These are phyloP conservation scores for Larimichthys polyactis DNA, from an alignment of 2,113 vertebrate genomes.

Conservation along the genomic window DNA sequence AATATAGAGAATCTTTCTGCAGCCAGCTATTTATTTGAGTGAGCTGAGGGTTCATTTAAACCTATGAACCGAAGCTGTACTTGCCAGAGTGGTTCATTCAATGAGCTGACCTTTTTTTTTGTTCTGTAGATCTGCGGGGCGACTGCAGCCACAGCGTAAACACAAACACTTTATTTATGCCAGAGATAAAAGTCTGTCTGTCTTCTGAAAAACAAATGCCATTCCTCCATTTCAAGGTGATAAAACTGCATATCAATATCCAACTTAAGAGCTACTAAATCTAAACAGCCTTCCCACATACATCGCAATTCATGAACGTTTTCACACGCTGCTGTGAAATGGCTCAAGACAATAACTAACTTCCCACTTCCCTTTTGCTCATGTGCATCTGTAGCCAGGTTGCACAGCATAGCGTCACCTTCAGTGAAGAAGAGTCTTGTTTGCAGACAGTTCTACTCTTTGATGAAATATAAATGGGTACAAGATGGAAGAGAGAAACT, in stretches of 20 bases:
- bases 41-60: background rate
- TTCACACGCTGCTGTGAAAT: too few species aligned
- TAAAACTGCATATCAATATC: background rate
- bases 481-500: too few species aligned
- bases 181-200: slow-evolving; percentile 5
- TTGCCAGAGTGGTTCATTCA: background rate
- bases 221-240: background rate
- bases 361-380: too few species aligned
- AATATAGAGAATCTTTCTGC: background rate
- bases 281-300: too few species aligned
- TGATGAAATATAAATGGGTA: too few species aligned
- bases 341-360: too few species aligned
- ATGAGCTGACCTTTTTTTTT: background rate
- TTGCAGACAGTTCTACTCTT: too few species aligned
- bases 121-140: background rate
- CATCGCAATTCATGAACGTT: too few species aligned
- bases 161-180: background rate
- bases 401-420: too few species aligned
- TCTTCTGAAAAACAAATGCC: slow-evolving; percentile 21
- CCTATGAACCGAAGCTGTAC: background rate
- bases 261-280: background rate
- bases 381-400: too few species aligned
- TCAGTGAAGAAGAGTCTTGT: too few species aligned
- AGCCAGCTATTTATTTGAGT: background rate
- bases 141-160: background rate